Conservation (phyloP, 2,113 vertebrate species). For the Lophura nycthemera region DNA sequence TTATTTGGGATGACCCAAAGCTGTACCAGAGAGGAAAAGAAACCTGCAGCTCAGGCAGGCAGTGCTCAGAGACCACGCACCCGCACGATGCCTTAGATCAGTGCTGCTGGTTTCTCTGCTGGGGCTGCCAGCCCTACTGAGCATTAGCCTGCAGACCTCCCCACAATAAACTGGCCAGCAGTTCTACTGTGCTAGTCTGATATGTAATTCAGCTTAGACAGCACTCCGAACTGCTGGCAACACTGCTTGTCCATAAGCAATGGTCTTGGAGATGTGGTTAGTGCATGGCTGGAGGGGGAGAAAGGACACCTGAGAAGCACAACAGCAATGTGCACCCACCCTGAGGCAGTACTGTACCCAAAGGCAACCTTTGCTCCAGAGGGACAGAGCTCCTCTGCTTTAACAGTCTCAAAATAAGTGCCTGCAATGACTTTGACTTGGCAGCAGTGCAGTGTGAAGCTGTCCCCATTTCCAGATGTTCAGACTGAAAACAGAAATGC, state of each 20-base stretch:
- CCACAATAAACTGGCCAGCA: background rate
- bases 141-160: background rate
- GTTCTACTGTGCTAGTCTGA: background rate
- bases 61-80: rapidly evolving
- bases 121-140: background rate
- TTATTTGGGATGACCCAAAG: background rate
- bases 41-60: background rate
- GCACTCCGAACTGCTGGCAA: background rate
- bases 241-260: background rate
- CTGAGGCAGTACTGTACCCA: background rate
- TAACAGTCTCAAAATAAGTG: background rate
- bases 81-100: background rate
- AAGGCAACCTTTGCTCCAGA: background rate
- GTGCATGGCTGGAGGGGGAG: background rate
- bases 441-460: background rate
- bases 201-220: background rate
- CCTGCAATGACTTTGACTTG: background rate
- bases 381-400: background rate
- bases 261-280: background rate
- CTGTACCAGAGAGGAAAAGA: background rate
- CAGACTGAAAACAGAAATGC: background rate
- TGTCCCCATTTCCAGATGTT: background rate
- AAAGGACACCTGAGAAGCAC: background rate
- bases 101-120: background rate
- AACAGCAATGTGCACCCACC: background rate